Evolutionary conservation across 2,113 vertebrate species (phyloP), one percentile per base, ranked within the genome.

Genomic region (Haplochromis burtoni): DNA sequence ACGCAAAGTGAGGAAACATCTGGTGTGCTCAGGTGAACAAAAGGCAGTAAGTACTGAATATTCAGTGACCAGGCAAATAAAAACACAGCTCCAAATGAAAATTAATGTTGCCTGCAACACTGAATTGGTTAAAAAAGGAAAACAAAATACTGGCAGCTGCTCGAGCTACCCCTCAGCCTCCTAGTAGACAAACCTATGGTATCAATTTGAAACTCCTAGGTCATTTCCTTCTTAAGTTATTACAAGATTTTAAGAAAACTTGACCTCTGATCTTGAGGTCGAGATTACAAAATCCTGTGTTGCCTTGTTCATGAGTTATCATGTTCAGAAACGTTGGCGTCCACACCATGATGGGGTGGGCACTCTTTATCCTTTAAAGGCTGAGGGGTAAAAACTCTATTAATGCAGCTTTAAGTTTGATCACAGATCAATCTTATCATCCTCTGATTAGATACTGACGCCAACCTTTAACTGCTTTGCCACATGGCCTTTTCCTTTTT

Each of bases 401-500:
- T 16, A 55, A 45, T 86, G 26, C 61, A 79, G 71, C 26, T 84
- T 87, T 38, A 66, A 66, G 21, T 38, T 47, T 71, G 4, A 73
- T 61, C 49, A 59, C 9, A 13, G 14, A 57, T 7, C 8, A 10
- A 78, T 79, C 51, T 31, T 21, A 17, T 10, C n/a, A 2, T 38
- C 97, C 96, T 93, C 10, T 83, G 33, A 68, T 21, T 38, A 68
- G 63, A 68, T 68, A 68, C 76, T 88, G 17, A 66, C 73, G 10
- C 84, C 33, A 79, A 91, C 90, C 88, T 95, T 90, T 16, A 95
- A 93, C 87, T 97, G 86, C 6, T 87, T 95, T 21, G 91, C 94
- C 88, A 26, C 8, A 95, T 96, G 95, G 47, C 94, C 95, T 87
- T 91, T 95, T 71, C 95, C 90, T 94, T 96, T 97, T 24, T 82